phyloP scores from a whole-genome alignment of 2,888 invertebrate species.

The Theretra japonica region DNA sequence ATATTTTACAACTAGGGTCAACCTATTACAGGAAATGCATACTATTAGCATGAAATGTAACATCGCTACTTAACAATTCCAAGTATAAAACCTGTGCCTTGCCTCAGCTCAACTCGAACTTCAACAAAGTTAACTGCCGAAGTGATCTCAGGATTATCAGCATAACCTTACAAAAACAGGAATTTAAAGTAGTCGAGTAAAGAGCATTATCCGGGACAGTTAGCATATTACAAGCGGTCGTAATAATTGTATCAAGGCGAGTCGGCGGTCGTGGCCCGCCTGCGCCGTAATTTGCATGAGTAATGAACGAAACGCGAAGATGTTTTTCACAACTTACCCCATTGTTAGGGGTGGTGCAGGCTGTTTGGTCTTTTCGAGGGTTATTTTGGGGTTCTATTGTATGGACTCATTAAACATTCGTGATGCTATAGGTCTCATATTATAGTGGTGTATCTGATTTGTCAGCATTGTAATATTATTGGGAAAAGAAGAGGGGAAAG shows the following conservation, averaged over 20 bases:
- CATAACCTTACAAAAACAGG: constrained; percentile 38
- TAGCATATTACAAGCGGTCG: constrained; percentile 63
- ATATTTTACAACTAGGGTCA: no score
- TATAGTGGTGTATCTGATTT: no score
- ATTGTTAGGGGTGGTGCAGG: constrained; percentile 24
- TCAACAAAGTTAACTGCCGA: constrained; percentile 24
- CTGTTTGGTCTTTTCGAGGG: neutral
- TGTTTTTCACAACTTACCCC: constrained; percentile 57
- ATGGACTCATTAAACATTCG: no score
- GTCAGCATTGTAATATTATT: no score
- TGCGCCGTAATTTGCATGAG: constrained; percentile 64
- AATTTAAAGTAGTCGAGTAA: constrained; percentile 44
- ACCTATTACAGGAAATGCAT: no score
- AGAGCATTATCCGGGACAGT: constrained; percentile 48
- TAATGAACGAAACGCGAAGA: constrained; percentile 62
- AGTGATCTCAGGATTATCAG: constrained; percentile 28
- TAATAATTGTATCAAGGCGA: constrained; percentile 64
- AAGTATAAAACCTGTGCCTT: constrained; percentile 21
- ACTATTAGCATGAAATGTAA: no score
- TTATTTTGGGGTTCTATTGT: neutral
- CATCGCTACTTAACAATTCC: no score
- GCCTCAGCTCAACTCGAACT: constrained; percentile 33
- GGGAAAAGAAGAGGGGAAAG: no score
- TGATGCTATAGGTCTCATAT: no score
- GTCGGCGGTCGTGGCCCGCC: constrained; percentile 40